Conservation (phyloP, 2,888 invertebrate genomes). For the Erebia aethiops region DNA sequence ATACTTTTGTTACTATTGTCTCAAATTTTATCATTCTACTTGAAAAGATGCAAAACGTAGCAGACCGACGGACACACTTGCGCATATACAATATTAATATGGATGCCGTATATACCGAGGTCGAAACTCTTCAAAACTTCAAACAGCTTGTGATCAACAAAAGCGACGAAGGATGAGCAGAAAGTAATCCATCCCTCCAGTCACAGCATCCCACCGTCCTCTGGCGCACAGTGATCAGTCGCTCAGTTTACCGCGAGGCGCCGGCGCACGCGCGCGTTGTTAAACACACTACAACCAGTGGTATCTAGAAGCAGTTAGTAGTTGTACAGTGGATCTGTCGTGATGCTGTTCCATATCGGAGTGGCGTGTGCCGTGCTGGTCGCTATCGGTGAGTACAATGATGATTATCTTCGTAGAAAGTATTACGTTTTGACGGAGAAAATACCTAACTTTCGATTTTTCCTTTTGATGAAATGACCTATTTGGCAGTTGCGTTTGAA, state of each 20-base stretch:
- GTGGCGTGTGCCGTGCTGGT: constrained; percentile 37
- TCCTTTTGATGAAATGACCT: background rate
- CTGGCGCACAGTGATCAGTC: background rate
- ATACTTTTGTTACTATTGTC: too few species aligned
- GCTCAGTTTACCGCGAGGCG: constrained; percentile 28
- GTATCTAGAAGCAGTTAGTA: background rate
- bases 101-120: too few species aligned
- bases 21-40: too few species aligned
- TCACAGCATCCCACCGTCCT: background rate
- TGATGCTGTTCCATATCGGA: constrained; percentile 18
- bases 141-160: background rate
- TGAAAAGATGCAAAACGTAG: too few species aligned
- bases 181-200: background rate
- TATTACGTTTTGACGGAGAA: background rate
- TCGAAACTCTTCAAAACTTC: background rate
- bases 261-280: constrained; percentile 24
- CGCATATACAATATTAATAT: too few species aligned
- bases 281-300: background rate
- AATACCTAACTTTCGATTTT: background rate
- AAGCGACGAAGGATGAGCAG: constrained; percentile 18
- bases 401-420: background rate
- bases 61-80: too few species aligned
- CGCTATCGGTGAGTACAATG: constrained; percentile 3
- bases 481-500: too few species aligned
- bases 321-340: constrained; percentile 1